These are phyloP conservation scores for Drosophila yakuba DNA, from an alignment of 1,140 invertebrate species.

Conservation along the genomic window DNA sequence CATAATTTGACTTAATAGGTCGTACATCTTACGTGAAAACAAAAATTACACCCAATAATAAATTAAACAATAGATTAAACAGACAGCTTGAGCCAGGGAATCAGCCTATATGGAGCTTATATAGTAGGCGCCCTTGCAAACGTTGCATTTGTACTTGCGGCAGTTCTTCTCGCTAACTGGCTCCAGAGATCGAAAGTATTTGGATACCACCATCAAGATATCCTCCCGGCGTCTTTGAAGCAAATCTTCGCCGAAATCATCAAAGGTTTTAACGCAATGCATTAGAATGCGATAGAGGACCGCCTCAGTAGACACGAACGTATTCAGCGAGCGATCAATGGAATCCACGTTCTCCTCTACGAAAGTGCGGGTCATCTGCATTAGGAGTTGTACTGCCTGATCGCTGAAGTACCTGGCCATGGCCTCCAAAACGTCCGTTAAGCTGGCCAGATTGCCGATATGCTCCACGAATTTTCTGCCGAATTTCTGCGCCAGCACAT, in stretches of 20 bases:
- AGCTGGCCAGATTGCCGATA: constrained; percentile 54
- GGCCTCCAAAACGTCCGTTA: constrained; percentile 62
- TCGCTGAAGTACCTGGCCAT: constrained; percentile 59
- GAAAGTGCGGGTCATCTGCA: constrained; percentile 65
- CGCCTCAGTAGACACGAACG: constrained; percentile 72
- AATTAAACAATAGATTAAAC: too few relatives aligned
- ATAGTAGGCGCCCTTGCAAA: constrained; percentile 67
- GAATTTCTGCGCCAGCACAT: constrained; percentile 39
- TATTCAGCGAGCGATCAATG: constrained; percentile 63
- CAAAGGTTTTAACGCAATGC: constrained; percentile 63
- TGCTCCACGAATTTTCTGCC: constrained; percentile 71
- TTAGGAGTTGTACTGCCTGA: constrained; percentile 44
- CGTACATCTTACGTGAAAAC: too few relatives aligned
- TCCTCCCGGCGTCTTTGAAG: constrained; percentile 47
- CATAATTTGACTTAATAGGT: too few relatives aligned
- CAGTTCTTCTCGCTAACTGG: constrained; percentile 14
- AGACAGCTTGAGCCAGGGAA: not conserved
- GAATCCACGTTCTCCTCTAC: constrained; percentile 59
- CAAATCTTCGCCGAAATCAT: constrained; percentile 54
- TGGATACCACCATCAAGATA: constrained; percentile 51
- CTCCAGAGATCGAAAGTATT: constrained; percentile 58
- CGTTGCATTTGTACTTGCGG: constrained; percentile 45
- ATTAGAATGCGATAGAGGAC: constrained; percentile 68
- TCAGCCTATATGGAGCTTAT: constrained; percentile 46
- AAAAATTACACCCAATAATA: too few relatives aligned